phyloP scores from a whole-genome alignment of 2,888 invertebrate genomes.

The Cantharis lateralis region DNA sequence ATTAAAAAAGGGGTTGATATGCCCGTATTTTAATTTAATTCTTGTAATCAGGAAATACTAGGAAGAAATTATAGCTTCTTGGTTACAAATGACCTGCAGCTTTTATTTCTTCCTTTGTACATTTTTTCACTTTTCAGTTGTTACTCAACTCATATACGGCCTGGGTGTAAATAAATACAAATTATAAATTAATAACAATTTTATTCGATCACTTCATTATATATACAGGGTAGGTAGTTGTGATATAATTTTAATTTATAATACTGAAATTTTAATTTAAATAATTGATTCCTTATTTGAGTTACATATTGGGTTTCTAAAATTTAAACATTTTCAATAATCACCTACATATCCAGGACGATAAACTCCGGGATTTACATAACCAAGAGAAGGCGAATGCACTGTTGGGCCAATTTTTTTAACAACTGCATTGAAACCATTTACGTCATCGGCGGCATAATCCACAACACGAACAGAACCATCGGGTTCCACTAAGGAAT shows the following conservation, averaged over 20 bases:
- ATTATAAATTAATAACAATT: not conserved
- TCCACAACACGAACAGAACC: constrained; percentile 54
- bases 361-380: constrained; percentile 11
- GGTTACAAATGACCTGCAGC: no score
- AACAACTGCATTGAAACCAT: constrained; percentile 50
- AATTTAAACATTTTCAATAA: not conserved
- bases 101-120: no score
- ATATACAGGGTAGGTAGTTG: not conserved
- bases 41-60: no score
- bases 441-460: constrained; percentile 41
- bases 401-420: constrained; percentile 46
- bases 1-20: no score
- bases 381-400: constrained; percentile 27
- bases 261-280: not conserved
- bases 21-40: no score
- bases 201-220: not conserved
- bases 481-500: constrained; percentile 55
- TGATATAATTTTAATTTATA: not conserved
- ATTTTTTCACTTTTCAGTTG: no score
- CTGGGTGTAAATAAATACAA: not conserved
- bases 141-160: no score
- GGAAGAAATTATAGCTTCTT: no score
- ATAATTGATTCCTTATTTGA: not conserved
- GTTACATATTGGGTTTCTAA: not conserved
- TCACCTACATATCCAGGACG: constrained; percentile 11